A percentile compares a stretch with the other conserved stretches of the same genome.
Evolutionary conservation across 1,140 invertebrate genomes (phyloP).

Genomic region (Solenopsis fugax): DNA sequence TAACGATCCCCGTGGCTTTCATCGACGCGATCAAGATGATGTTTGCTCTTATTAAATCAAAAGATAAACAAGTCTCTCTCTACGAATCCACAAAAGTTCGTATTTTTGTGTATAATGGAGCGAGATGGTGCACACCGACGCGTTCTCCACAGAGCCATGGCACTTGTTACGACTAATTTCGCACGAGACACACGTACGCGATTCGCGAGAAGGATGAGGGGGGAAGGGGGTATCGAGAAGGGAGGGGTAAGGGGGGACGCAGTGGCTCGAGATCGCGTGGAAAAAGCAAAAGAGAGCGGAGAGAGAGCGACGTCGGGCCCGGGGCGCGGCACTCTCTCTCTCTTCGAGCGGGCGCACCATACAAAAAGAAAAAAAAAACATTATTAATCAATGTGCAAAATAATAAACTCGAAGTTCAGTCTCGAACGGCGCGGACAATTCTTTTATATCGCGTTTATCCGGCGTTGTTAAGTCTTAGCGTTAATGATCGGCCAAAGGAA

Average conservation of each 20-base stretch:
- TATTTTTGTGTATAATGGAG: conserved; percentile 51
- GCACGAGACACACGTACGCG: conserved; percentile 53
- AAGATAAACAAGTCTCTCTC: conserved; percentile 39
- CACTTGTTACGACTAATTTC: conserved; percentile 74
- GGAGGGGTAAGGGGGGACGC: neutral
- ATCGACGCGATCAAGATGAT: conserved; percentile 36
- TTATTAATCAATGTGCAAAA: conserved; percentile 30
- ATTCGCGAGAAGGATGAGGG: conserved; percentile 1
- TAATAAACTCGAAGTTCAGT: conserved; percentile 54
- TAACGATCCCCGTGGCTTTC: conserved; percentile 47
- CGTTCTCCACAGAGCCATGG: conserved; percentile 52
- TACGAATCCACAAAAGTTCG: conserved; percentile 23
- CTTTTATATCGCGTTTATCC: conserved; percentile 75
- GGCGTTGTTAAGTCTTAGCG: conserved; percentile 73
- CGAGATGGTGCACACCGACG: conserved; percentile 34
- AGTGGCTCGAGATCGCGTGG: conserved; percentile 31
- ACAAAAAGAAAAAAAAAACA: conserved; percentile 7
- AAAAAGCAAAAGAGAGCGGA: conserved; percentile 9
- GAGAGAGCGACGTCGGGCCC: conserved; percentile 44
- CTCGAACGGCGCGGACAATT: conserved; percentile 70
- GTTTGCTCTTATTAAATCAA: conserved; percentile 56
- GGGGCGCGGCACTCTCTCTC: conserved; percentile 35
- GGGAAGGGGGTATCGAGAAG: neutral
- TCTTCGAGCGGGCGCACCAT: conserved; percentile 44
- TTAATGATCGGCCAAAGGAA: conserved; percentile 74